Conservation (phyloP, 2,888 invertebrate species). For the Leucozona laternaria region DNA sequence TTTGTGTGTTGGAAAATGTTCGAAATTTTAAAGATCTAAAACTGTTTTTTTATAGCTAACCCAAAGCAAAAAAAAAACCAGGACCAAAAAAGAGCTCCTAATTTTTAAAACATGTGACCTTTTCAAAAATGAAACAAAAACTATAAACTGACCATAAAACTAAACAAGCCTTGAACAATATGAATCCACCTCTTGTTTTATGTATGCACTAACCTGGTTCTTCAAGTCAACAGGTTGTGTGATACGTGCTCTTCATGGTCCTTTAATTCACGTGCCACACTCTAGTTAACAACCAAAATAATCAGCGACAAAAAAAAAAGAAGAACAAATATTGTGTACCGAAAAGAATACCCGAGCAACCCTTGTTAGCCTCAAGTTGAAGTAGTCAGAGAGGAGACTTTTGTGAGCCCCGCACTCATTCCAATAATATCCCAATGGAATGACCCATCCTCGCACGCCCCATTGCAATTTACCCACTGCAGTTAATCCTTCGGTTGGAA, state of each 20-base stretch:
- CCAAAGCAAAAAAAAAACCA: too few relatives aligned
- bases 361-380: conserved; percentile 30
- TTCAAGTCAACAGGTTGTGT: conserved; percentile 49
- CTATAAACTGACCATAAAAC: conserved; percentile 8
- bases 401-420: conserved; percentile 20
- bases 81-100: too few relatives aligned
- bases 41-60: too few relatives aligned
- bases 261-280: conserved; percentile 46
- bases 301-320: conserved; percentile 40
- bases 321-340: not conserved
- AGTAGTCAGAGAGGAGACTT: not conserved
- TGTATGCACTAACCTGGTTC: not conserved
- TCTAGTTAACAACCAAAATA: conserved; percentile 52
- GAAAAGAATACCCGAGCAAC: conserved; percentile 12
- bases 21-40: too few relatives aligned
- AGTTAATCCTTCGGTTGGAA: conserved; percentile 74
- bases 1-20: too few relatives aligned
- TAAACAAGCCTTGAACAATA: conserved; percentile 18
- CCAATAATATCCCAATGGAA: conserved; percentile 60
- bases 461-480: conserved; percentile 74
- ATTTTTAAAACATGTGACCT: not conserved
- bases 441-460: conserved; percentile 56
- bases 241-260: conserved; percentile 55
- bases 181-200: not conserved
- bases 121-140: not conserved